A percentile compares a stretch with the other conserved stretches of the same genome.
Conservation (phyloP, 1,140 invertebrate genomes). For the Danaus melanippus region DNA sequence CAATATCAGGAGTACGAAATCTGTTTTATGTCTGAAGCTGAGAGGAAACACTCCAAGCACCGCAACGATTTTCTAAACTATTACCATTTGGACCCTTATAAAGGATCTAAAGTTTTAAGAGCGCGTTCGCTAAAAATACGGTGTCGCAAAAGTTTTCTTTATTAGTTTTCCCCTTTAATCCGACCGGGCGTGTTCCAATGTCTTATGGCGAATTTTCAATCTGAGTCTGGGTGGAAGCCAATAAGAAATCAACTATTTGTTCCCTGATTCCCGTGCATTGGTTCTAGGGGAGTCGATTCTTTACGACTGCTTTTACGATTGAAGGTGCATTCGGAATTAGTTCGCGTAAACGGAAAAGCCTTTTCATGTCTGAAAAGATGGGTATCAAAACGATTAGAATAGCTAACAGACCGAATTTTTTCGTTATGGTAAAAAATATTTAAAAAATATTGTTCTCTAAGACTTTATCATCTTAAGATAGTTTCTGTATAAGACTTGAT, state of each 20-base stretch:
- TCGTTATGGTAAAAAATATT: slow-evolving; percentile 21
- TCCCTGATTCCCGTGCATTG: slow-evolving; percentile 63
- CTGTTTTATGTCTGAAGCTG: slow-evolving; percentile 31
- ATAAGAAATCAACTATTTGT: slow-evolving; percentile 72
- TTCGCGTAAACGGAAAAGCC: slow-evolving; percentile 54
- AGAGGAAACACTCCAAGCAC: slow-evolving; percentile 34
- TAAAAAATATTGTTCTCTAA: no score
- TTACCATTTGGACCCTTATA: slow-evolving; percentile 55
- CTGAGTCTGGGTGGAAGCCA: slow-evolving; percentile 67
- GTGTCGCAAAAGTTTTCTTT: slow-evolving; percentile 71
- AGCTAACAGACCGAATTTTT: slow-evolving; percentile 37
- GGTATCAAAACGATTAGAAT: slow-evolving; percentile 68
- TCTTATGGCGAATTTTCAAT: slow-evolving; percentile 71
- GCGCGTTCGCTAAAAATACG: slow-evolving; percentile 66
- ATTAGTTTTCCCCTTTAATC: slow-evolving; percentile 70
- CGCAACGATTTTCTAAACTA: slow-evolving; percentile 46
- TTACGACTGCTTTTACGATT: slow-evolving; percentile 72
- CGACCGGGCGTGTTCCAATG: slow-evolving; percentile 66
- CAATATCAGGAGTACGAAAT: slow-evolving; percentile 29
- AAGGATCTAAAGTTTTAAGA: slow-evolving; percentile 63
- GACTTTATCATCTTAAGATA: no score
- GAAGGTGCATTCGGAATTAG: slow-evolving; percentile 70
- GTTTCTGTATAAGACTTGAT: no score
- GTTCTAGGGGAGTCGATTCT: slow-evolving; percentile 59
- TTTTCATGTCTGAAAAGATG: slow-evolving; percentile 65